These are phyloP conservation scores for Drosophila sordidula DNA, from an alignment of 2,888 invertebrate genomes.

Conservation along the genomic window DNA sequence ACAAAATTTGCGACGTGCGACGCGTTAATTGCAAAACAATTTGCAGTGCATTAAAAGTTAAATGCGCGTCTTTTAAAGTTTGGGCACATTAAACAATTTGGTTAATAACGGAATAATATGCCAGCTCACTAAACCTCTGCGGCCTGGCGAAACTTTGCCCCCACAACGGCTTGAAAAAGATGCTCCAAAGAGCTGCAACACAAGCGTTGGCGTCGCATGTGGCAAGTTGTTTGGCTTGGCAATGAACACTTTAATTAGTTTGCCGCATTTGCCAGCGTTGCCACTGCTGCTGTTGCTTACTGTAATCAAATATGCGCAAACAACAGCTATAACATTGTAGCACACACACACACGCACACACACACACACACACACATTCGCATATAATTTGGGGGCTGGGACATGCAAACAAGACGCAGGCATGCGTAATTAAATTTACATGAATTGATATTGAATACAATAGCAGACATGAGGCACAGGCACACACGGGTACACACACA, in stretches of 20 bases:
- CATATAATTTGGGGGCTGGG: slow-evolving; percentile 22
- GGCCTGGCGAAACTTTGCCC: slow-evolving; percentile 3
- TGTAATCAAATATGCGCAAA: slow-evolving; percentile 78
- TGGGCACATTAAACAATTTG: slow-evolving; percentile 20
- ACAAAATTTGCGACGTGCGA: slow-evolving; percentile 14
- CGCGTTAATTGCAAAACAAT: slow-evolving; percentile 72
- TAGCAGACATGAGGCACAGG: slow-evolving; percentile 29
- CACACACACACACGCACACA: not conserved
- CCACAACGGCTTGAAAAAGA: not conserved
- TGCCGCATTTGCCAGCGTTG: slow-evolving; percentile 8
- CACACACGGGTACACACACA: slow-evolving; percentile 3
- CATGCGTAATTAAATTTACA: slow-evolving; percentile 81
- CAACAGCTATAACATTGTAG: slow-evolving; percentile 43
- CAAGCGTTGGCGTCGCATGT: slow-evolving; percentile 4
- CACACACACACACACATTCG: slow-evolving; percentile 7
- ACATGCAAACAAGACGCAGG: slow-evolving; percentile 71
- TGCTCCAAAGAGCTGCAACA: not conserved
- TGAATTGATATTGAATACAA: slow-evolving; percentile 77
- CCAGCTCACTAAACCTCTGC: slow-evolving; percentile 1
- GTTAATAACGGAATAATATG: slow-evolving; percentile 26
- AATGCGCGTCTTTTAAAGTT: slow-evolving; percentile 20
- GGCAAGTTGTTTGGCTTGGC: slow-evolving; percentile 45
- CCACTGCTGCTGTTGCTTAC: slow-evolving; percentile 15
- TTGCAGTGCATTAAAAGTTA: slow-evolving; percentile 74
- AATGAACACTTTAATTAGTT: slow-evolving; percentile 70